These are phyloP conservation scores for Oscheius sp. DNA, from an alignment of 2,888 invertebrate genomes.

Conservation along the genomic window DNA sequence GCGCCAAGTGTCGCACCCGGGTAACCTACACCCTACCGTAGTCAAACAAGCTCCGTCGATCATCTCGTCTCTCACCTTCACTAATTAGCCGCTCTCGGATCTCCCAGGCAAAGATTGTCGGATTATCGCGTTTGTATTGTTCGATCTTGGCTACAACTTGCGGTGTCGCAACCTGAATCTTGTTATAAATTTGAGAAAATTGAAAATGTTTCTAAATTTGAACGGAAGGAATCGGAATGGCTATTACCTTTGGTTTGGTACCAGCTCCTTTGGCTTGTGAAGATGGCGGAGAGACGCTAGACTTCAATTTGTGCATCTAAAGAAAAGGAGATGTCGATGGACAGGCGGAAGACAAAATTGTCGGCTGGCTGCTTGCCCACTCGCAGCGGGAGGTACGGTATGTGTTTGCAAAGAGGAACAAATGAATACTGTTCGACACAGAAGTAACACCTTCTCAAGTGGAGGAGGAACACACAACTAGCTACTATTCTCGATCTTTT, in stretches of 20 bases:
- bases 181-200: neutral
- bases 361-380: constrained; percentile 20
- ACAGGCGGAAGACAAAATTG: neutral
- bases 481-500: no score
- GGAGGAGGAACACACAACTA: neutral
- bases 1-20: constrained; percentile 30
- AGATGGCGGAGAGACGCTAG: constrained; percentile 20
- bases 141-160: constrained; percentile 97
- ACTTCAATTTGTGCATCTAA: constrained; percentile 31
- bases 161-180: constrained; percentile 91
- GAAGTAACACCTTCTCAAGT: constrained; percentile 1
- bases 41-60: neutral
- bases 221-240: neutral
- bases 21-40: constrained; percentile 31
- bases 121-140: constrained; percentile 96
- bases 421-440: constrained; percentile 3
- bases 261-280: constrained; percentile 50
- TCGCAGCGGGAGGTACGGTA: constrained; percentile 26
- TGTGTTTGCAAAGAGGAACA: neutral
- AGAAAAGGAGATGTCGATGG: neutral
- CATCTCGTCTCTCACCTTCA: constrained; percentile 82
- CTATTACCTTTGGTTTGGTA: constrained; percentile 59
- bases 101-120: constrained; percentile 99
- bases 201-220: neutral
- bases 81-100: constrained; percentile 94